Evolutionary conservation across 2,797 vertebrate genomes (phyloP).

Genomic region (Channa striata): DNA sequence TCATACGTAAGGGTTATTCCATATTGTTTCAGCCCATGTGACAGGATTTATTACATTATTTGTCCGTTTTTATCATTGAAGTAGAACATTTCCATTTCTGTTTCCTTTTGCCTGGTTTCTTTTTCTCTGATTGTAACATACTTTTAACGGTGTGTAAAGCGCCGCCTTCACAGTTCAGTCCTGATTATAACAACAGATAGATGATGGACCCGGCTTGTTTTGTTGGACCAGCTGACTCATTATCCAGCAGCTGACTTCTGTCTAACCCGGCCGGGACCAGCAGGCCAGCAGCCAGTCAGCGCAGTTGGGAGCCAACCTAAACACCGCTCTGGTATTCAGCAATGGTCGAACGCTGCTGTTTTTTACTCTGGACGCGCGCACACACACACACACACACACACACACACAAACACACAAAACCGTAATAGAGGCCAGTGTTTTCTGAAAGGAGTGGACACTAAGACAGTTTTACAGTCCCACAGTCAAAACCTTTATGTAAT

Average conservation of each 20-base stretch:
- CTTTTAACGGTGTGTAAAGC: too few species aligned
- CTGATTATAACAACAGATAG: not conserved
- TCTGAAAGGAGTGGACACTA: too few species aligned
- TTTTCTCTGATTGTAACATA: too few species aligned
- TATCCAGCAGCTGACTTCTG: slow-evolving; percentile 11
- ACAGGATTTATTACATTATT: too few species aligned
- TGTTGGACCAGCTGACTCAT: slow-evolving; percentile 8
- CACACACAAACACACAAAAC: not conserved
- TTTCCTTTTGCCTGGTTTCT: too few species aligned
- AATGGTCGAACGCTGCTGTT: slow-evolving; percentile 21
- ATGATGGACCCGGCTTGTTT: not conserved
- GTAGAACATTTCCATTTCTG: too few species aligned
- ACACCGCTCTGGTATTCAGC: slow-evolving; percentile 40
- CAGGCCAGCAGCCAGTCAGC: slow-evolving; percentile 9
- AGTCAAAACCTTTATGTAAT: too few species aligned
- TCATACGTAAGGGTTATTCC: too few species aligned
- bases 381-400: too few species aligned
- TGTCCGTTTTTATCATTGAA: too few species aligned
- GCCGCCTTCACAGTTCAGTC: not conserved
- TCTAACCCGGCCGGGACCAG: slow-evolving; percentile 8
- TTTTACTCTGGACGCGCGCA: slow-evolving; percentile 10
- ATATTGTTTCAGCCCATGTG: too few species aligned
- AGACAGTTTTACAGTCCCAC: too few species aligned
- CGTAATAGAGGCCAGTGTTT: not conserved
- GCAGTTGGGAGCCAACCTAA: slow-evolving; percentile 33